Evolutionary conservation across 2,888 invertebrate genomes (phyloP).

Genomic region (Melangyna quadrimaculata): DNA sequence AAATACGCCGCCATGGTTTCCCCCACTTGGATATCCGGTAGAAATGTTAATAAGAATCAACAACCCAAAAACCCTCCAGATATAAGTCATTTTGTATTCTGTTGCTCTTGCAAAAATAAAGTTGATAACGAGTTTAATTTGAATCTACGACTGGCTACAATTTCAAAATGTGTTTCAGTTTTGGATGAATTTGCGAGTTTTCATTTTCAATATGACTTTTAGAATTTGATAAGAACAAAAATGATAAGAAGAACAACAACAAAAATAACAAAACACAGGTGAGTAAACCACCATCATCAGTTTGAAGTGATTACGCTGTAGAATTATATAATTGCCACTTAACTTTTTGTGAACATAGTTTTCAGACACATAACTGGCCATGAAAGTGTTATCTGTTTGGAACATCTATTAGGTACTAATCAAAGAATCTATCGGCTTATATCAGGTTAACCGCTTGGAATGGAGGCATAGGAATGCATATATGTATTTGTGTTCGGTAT

Average conservation of each 20-base stretch:
- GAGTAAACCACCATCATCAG: constrained; percentile 10
- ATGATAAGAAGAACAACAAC: background rate
- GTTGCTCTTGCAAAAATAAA: background rate
- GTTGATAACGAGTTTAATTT: background rate
- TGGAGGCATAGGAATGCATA: background rate
- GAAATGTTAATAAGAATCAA: background rate
- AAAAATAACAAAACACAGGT: background rate
- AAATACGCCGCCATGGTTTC: too few species aligned
- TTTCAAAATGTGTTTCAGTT: background rate
- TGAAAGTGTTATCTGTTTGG: background rate
- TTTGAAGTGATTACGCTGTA: background rate
- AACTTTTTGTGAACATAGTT: background rate
- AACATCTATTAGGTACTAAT: background rate
- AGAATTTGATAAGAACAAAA: background rate
- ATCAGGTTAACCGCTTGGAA: background rate
- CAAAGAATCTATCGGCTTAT: background rate
- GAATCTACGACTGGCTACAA: constrained; percentile 3
- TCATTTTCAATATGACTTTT: background rate
- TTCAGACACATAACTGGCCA: background rate
- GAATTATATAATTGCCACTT: background rate
- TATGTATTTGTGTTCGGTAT: too few species aligned
- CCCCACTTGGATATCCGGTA: constrained; percentile 1
- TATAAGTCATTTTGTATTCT: background rate
- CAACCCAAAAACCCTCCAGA: background rate
- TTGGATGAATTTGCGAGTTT: background rate